These are phyloP conservation scores for Drosophila neutralis DNA, from an alignment of 2,888 invertebrate genomes.

Conservation along the genomic window DNA sequence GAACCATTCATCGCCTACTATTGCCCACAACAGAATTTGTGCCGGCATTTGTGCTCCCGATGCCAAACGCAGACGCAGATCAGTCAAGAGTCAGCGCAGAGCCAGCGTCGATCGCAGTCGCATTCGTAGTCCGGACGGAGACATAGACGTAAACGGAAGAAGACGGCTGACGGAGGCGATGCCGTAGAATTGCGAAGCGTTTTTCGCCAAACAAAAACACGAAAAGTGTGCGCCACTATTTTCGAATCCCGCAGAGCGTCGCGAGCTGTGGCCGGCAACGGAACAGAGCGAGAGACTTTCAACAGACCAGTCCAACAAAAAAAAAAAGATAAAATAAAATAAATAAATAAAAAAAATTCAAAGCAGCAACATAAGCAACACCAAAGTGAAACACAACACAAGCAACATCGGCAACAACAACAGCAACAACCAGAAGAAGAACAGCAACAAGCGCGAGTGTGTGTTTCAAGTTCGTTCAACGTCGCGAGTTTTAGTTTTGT, in stretches of 20 bases:
- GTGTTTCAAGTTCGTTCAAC: conserved; percentile 44
- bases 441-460: conserved; percentile 24
- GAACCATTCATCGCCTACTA: conserved; percentile 65
- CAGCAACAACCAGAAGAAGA: conserved; percentile 17
- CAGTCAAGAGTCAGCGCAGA: conserved; percentile 59
- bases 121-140: conserved; percentile 55
- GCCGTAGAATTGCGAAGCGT: conserved; percentile 45
- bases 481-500: conserved; percentile 48
- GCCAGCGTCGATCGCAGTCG: conserved; percentile 38
- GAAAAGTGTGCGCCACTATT: conserved; percentile 62
- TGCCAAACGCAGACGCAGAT: conserved; percentile 63
- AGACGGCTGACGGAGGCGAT: conserved; percentile 27
- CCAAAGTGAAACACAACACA: conserved; percentile 34
- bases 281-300: conserved; percentile 45
- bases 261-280: conserved; percentile 68
- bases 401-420: conserved; percentile 17
- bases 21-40: conserved; percentile 26
- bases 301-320: conserved; percentile 6
- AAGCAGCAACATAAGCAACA: conserved; percentile 36
- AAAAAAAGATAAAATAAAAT: background rate
- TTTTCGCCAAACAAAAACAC: conserved; percentile 57
- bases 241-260: conserved; percentile 66
- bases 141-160: conserved; percentile 37
- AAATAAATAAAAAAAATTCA: conserved; percentile 33
- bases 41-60: conserved; percentile 60